Evolutionary conservation across 2,888 invertebrate genomes (phyloP).

Genomic region (Eupeodes latifasciatus): DNA sequence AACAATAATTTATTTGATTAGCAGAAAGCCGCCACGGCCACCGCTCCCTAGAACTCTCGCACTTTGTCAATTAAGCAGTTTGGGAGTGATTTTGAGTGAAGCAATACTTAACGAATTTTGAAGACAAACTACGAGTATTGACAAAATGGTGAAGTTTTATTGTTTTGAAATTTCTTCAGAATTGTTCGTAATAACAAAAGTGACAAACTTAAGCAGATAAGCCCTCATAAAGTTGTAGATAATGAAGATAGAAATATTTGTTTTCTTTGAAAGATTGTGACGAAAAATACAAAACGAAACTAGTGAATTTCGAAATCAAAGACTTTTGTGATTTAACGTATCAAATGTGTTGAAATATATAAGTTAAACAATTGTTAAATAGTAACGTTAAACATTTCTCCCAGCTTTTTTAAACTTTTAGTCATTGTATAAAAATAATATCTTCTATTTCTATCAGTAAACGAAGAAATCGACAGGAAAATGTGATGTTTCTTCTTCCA

Average conservation of each 20-base stretch:
- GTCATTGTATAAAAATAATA: background rate
- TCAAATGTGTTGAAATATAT: background rate
- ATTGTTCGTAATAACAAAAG: constrained; percentile 11
- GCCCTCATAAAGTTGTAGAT: constrained; percentile 41
- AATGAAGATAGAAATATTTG: constrained; percentile 66
- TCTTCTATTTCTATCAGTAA: background rate
- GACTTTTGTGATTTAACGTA: background rate
- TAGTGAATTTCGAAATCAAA: constrained; percentile 23
- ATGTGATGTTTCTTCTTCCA: background rate
- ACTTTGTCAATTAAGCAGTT: constrained; percentile 26
- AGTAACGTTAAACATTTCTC: no score
- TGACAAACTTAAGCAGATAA: constrained; percentile 55
- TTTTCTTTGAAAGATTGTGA: constrained; percentile 42
- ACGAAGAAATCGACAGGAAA: no score
- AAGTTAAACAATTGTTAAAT: background rate
- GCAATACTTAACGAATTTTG: background rate
- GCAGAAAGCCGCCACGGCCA: background rate
- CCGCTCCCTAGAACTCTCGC: constrained; percentile 7
- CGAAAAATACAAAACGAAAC: background rate
- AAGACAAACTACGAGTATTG: background rate
- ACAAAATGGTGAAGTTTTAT: constrained; percentile 21
- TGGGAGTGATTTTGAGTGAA: background rate
- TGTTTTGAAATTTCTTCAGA: constrained; percentile 8
- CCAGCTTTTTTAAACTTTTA: background rate
- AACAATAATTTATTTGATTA: background rate